These are phyloP conservation scores for Zoanthus solanderi DNA, from an alignment of 92 coral and sea anemone species.

Conservation along the genomic window DNA sequence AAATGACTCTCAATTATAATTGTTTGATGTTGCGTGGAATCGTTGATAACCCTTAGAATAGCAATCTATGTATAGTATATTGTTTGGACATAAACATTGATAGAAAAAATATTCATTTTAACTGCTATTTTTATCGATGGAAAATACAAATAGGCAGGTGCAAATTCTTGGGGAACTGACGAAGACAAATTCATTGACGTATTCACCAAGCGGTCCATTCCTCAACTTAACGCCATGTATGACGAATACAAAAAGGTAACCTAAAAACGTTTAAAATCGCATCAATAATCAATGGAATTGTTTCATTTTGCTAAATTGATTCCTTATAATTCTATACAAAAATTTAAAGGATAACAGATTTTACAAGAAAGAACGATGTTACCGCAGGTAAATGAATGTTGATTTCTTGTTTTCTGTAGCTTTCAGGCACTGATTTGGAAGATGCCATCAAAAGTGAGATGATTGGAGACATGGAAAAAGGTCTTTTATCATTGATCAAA, in stretches of 20 bases:
- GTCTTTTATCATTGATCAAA: conserved; percentile 16
- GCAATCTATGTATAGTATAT: too few species aligned
- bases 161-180: conserved; percentile 95
- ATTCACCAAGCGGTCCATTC: conserved; percentile 82
- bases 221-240: conserved; percentile 43
- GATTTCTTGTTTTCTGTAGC: background rate
- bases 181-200: conserved; percentile 84
- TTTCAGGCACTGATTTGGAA: conserved; percentile 15
- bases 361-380: too few species aligned
- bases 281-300: conserved; percentile 48
- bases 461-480: conserved; percentile 45
- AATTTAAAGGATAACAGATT: too few species aligned
- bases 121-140: background rate
- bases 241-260: background rate
- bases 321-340: too few species aligned
- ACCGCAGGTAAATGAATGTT: too few species aligned
- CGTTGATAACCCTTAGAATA: too few species aligned
- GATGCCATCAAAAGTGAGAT: conserved; percentile 36
- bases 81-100: too few species aligned
- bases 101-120: too few species aligned
- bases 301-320: too few species aligned
- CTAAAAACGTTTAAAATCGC: conserved; percentile 83
- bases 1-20: too few species aligned
- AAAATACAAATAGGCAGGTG: conserved; percentile 81
- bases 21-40: too few species aligned